phyloP scores from a whole-genome alignment of 2,113 vertebrate species.

The Pseudorectes ferrugineus region DNA sequence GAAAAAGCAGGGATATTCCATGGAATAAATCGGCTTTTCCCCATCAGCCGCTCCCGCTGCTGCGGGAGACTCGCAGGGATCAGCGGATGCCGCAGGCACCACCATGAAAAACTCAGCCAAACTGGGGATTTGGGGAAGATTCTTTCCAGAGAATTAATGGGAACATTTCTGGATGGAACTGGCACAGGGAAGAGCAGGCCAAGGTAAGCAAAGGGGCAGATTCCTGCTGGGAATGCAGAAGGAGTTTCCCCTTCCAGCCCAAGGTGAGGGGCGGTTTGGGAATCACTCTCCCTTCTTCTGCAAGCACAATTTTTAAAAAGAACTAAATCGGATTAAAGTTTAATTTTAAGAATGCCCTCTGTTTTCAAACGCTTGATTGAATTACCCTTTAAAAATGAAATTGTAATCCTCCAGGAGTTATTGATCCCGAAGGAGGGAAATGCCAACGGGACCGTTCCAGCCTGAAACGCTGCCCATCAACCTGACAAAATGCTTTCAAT shows the following conservation, averaged over 20 bases:
- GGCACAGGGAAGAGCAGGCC: background rate
- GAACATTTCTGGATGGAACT: background rate
- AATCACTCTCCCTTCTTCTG: background rate
- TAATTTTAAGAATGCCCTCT: constrained; percentile 37
- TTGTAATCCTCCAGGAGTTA: constrained; percentile 52
- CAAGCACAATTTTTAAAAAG: background rate
- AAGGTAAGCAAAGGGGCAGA: background rate
- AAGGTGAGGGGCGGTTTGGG: background rate
- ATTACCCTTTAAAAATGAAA: constrained; percentile 65
- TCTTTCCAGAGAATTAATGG: background rate
- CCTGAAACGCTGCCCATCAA: constrained; percentile 35
- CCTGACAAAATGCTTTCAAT: constrained; percentile 24
- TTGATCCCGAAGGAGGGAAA: constrained; percentile 40
- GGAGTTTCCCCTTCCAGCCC: background rate
- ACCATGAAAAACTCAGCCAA: background rate
- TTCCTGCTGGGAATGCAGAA: background rate
- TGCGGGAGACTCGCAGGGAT: background rate
- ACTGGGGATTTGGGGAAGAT: background rate
- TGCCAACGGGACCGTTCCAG: constrained; percentile 28
- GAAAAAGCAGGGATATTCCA: background rate
- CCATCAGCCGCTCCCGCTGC: background rate
- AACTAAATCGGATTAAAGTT: constrained; percentile 40
- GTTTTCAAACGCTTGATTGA: constrained; percentile 56
- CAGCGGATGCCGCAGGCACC: background rate
- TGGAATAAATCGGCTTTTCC: background rate